Evolutionary conservation across 2,888 invertebrate genomes (phyloP).

Genomic region (Lathronympha strigana): DNA sequence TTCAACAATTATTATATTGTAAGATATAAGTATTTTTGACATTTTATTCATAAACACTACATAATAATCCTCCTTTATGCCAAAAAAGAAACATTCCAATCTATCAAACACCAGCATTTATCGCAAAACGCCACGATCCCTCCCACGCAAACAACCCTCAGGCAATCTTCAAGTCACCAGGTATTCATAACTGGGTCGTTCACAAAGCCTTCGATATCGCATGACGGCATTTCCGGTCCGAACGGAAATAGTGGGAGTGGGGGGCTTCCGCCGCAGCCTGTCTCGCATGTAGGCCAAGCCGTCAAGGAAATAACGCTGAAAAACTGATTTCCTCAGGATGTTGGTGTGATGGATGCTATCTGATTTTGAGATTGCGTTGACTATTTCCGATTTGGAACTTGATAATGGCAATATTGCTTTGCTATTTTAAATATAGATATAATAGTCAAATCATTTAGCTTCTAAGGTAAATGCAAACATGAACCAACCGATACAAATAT

Average conservation of each 20-base stretch:
- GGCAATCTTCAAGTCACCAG: conserved; percentile 28
- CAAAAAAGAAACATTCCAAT: no score
- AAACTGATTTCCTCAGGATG: conserved; percentile 36
- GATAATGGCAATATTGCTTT: neutral
- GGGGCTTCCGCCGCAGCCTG: conserved; percentile 51
- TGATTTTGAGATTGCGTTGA: conserved; percentile 9
- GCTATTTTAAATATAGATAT: no score
- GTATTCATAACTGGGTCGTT: conserved; percentile 42
- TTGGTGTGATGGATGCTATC: conserved; percentile 16
- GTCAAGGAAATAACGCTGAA: conserved; percentile 46
- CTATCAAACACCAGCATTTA: neutral
- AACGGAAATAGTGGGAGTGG: conserved; percentile 37
- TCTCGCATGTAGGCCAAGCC: conserved; percentile 56
- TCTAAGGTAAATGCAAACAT: no score
- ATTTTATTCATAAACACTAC: no score
- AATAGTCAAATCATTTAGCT: no score
- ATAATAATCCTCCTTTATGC: no score
- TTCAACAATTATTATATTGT: no score
- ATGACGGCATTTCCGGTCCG: conserved; percentile 45
- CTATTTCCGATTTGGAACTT: conserved; percentile 18
- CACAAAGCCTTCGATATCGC: conserved; percentile 43
- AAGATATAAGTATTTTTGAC: no score
- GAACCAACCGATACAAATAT: neutral
- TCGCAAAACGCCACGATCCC: neutral
- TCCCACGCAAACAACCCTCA: neutral